Evolutionary conservation across 2,797 vertebrate genomes (phyloP).

Genomic region (Sternotherus odoratus): DNA sequence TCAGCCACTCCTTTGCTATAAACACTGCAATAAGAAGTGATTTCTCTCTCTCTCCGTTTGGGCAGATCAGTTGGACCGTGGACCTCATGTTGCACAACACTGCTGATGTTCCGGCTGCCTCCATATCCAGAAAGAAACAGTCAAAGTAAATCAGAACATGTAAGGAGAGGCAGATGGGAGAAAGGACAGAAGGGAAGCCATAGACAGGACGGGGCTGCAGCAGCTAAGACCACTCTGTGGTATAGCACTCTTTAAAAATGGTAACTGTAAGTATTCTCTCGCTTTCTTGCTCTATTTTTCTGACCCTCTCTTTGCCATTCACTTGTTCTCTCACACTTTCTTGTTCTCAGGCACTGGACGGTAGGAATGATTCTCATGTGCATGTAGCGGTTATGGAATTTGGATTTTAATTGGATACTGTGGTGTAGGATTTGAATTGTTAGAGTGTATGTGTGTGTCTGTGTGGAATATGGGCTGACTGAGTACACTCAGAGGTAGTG

Average conservation of each 20-base stretch:
- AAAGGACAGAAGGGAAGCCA: not conserved
- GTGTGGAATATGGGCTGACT: rapidly evolving
- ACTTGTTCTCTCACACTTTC: not conserved
- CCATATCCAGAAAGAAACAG: not conserved
- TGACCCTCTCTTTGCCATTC: not conserved
- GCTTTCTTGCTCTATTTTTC: not conserved
- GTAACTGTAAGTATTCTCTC: not conserved
- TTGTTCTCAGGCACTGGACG: not conserved
- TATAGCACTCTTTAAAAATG: not conserved
- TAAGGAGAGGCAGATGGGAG: not conserved
- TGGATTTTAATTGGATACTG: rapidly evolving
- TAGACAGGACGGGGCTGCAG: not conserved
- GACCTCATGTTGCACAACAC: not conserved
- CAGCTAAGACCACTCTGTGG: not conserved
- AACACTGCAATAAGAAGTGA: not conserved
- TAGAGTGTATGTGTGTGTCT: not conserved
- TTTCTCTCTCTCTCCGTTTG: slow-evolving; percentile 23
- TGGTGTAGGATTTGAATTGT: not conserved
- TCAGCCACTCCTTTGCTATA: slow-evolving; percentile 13
- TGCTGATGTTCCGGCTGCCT: not conserved
- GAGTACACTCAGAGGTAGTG: rapidly evolving
- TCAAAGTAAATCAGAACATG: not conserved
- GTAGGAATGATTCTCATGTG: not conserved
- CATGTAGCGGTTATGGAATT: rapidly evolving
- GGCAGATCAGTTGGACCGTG: not conserved